These are phyloP conservation scores for Trichogramma pretiosum DNA, from an alignment of 1,140 invertebrate genomes.

Conservation along the genomic window DNA sequence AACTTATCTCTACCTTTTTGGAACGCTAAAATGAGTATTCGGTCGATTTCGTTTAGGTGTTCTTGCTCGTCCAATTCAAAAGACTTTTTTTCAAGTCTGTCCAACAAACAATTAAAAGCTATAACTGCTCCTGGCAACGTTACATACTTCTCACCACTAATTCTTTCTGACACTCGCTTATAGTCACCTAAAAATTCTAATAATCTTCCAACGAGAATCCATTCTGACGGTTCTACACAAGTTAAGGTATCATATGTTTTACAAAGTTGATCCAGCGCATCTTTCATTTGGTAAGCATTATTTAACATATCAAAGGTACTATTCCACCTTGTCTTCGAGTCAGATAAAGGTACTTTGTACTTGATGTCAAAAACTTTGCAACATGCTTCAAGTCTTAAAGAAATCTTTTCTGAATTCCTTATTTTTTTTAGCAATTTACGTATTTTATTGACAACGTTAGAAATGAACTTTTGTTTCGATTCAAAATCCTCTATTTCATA, in stretches of 20 bases:
- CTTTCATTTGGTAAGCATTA: neutral
- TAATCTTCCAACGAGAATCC: neutral
- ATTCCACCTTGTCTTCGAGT: slow-evolving; percentile 1
- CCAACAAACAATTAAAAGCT: neutral
- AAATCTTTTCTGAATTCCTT: neutral
- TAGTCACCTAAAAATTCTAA: neutral
- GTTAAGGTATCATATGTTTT: neutral
- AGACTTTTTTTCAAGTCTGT: neutral
- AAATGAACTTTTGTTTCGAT: neutral
- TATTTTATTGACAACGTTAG: neutral
- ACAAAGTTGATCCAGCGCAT: neutral
- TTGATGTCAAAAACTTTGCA: neutral
- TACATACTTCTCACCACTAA: neutral
- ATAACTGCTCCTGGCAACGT: neutral
- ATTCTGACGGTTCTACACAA: neutral
- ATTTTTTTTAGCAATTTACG: slow-evolving; percentile 1
- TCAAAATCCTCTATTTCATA: neutral
- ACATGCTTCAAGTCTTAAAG: neutral
- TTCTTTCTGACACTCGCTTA: neutral
- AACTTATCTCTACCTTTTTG: slow-evolving; percentile 8
- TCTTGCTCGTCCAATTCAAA: neutral
- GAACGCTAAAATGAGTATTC: neutral
- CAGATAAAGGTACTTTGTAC: neutral
- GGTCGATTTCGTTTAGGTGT: neutral
- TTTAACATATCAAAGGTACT: slow-evolving; percentile 2